phyloP scores from a whole-genome alignment of 2,113 vertebrate species.

The Mastomys natalensis region DNA sequence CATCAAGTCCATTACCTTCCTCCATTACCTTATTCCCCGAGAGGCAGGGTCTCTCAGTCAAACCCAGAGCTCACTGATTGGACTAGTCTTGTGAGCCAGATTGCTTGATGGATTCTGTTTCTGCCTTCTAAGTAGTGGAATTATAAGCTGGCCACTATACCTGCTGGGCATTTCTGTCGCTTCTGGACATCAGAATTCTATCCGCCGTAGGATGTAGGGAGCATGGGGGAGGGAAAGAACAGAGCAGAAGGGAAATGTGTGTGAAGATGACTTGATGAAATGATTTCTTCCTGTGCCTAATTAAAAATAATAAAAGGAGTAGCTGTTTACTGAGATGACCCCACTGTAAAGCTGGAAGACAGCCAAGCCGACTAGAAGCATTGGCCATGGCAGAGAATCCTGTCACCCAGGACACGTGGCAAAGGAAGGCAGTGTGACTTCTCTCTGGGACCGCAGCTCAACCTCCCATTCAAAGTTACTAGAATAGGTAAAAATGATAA shows the following conservation, averaged over 20 bases:
- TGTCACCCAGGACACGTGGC: too few species aligned
- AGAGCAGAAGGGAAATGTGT: background rate
- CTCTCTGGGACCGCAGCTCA: background rate
- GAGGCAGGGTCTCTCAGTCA: background rate
- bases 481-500: background rate
- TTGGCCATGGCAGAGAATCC: background rate
- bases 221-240: background rate
- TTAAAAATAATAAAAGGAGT: background rate
- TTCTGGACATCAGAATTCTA: background rate
- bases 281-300: background rate
- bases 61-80: background rate
- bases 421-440: background rate
- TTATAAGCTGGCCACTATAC: background rate
- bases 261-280: background rate
- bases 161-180: background rate
- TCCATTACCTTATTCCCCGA: too few species aligned
- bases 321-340: background rate
- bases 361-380: background rate
- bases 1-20: too few species aligned
- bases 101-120: background rate
- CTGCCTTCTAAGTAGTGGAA: background rate
- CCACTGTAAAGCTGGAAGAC: background rate
- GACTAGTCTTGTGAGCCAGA: background rate
- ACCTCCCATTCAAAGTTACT: background rate
- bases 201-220: background rate